Percentiles rank a stretch among this genome's conserved stretches.
Conservation (phyloP, 2,113 vertebrate genomes). For the Phylloscopus whistleri region DNA sequence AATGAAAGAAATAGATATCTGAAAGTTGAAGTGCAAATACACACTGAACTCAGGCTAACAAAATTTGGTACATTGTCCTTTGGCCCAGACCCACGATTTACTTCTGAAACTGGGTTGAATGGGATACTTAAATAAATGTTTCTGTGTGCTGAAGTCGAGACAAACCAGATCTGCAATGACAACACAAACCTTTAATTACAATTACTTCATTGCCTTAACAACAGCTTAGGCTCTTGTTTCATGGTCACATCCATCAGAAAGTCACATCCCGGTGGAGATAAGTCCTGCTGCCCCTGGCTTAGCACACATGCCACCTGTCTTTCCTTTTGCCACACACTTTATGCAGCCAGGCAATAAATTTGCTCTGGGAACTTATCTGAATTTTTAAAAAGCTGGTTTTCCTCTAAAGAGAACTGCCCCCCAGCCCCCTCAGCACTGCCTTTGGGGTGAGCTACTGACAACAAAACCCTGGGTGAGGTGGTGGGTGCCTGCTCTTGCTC, state of each 20-base stretch:
- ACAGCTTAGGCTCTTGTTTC: background rate
- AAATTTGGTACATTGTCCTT: background rate
- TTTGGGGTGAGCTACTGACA: background rate
- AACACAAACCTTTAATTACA: background rate
- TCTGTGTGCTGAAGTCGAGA: background rate
- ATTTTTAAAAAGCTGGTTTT: background rate
- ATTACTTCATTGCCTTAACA: background rate
- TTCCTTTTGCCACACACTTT: background rate
- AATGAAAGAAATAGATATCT: background rate
- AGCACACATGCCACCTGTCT: background rate
- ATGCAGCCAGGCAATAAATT: background rate
- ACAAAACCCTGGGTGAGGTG: background rate
- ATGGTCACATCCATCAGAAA: background rate
- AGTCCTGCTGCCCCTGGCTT: accelerated
- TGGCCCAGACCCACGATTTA: background rate
- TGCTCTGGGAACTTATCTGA: background rate
- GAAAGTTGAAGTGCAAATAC: background rate
- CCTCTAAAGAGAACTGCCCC: background rate
- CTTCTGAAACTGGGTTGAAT: background rate
- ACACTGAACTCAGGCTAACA: background rate
- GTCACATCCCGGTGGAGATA: background rate
- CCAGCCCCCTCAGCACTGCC: background rate
- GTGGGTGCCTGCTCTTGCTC: accelerated
- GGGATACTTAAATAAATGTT: background rate
- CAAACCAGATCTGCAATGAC: background rate